phyloP scores from a whole-genome alignment of 2,113 vertebrate species.

The Triplophysa siluroides region DNA sequence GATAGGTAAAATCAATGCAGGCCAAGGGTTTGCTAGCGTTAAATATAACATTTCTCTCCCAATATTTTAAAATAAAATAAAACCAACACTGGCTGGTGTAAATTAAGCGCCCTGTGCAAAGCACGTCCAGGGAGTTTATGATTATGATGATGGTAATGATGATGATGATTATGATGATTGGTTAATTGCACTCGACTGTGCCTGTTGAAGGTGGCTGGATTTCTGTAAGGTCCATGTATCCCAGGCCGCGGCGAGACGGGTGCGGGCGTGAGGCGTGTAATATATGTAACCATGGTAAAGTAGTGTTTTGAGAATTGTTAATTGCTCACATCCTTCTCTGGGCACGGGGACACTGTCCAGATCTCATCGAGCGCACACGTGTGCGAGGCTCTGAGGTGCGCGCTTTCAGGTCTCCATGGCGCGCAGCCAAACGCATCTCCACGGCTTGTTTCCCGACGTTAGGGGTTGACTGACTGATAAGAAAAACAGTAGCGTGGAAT shows the following conservation, averaged over 20 bases:
- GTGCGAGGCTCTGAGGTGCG: constrained; percentile 12
- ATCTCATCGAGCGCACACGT: constrained; percentile 56
- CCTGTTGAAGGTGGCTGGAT: constrained; percentile 55
- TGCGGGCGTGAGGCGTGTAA: constrained; percentile 72
- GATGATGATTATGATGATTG: constrained; percentile 66
- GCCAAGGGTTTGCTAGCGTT: too few relatives aligned
- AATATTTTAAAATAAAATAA: constrained; percentile 57
- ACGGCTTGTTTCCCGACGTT: constrained; percentile 50
- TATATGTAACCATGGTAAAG: constrained; percentile 77
- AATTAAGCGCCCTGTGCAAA: constrained; percentile 62
- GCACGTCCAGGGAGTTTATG: constrained; percentile 62
- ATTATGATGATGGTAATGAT: constrained; percentile 66
- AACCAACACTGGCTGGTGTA: constrained; percentile 64
- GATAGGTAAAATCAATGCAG: not conserved
- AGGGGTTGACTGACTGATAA: constrained; percentile 52
- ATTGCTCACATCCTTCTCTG: constrained; percentile 82
- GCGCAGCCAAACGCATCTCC: constrained; percentile 30
- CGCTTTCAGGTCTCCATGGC: constrained; percentile 36
- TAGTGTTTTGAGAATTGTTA: constrained; percentile 82
- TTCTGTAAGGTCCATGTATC: constrained; percentile 59
- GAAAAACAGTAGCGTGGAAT: constrained; percentile 53
- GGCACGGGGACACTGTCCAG: constrained; percentile 78
- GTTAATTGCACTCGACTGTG: constrained; percentile 75
- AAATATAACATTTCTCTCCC: constrained; percentile 35
- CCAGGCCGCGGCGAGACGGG: constrained; percentile 62